Evolutionary conservation across 92 coral and sea anemone genomes (phyloP), one percentile per base, ranked within the genome.

Genomic region (Muricea muricata): DNA sequence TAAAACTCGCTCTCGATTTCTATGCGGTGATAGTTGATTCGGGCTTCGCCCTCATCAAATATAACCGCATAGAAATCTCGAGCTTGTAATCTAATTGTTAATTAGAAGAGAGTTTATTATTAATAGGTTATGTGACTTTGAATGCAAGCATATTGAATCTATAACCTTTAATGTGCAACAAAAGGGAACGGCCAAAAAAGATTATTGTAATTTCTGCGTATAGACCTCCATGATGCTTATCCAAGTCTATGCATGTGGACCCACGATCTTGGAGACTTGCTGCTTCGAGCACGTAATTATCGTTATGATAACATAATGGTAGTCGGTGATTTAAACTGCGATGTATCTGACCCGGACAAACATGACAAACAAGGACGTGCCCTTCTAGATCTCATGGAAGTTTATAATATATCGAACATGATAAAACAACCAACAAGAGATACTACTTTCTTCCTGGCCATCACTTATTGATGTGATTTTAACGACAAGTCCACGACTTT

Each of bases 91-190:
- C n/a, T n/a, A n/a, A n/a, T n/a, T n/a, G n/a, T n/a, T n/a, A n/a
- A n/a, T n/a, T n/a, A 35, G 75, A 79, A 79, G 84, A 39, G 84
- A 39, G 11, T 29, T 78, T 31, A 79, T 32, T 29, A 79, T 60
- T 56, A 42, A 57, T 26, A 79, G 84, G 67, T 46, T 79, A 39
- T 57, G 67, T 50, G 58, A 50, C 23, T 50, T 50, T 15, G 52
- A 45, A 45, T 45, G 52, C 52, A 45, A 7, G 52, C n/a, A n/a
- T n/a, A n/a, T n/a, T n/a, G n/a, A 13, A 52, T 52, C 63, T 1
- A 55, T 55, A 55, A 55, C 26, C 63, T 55, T 55, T 55, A 55
- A 7, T 55, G 5, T n/a, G 25, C 15, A 12, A 45, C 50, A 45
- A 45, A 45, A 12, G 15, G 14, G 15, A 45, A 45, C 25, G 6